Evolutionary conservation across 37 sponge, comb jelly and placozoan species (phyloP).

Genomic region (Cladorhizidae sp.): DNA sequence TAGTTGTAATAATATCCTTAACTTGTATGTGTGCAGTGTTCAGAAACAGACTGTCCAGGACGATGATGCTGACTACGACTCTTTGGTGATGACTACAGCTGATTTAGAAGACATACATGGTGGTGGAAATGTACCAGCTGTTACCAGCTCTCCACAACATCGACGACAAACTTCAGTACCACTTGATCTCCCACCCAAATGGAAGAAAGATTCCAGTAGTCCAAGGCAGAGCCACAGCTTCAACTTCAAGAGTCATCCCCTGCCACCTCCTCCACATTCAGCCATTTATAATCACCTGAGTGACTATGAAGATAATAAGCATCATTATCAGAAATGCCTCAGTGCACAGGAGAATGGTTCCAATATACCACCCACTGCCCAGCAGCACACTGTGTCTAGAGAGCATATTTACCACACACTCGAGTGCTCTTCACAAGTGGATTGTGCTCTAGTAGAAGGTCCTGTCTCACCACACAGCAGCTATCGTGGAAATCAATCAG

Average conservation of each 20-base stretch:
- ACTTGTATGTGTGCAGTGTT: too few relatives aligned
- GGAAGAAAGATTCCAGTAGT: not conserved
- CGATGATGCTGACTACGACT: too few relatives aligned
- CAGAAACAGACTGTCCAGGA: too few relatives aligned
- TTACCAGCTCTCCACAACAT: not conserved
- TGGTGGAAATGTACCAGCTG: not conserved
- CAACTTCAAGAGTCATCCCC: too few relatives aligned
- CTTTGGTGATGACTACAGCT: too few relatives aligned
- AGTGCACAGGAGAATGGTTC: not conserved
- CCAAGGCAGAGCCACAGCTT: too few relatives aligned
- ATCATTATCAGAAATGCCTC: not conserved
- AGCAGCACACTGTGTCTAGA: not conserved
- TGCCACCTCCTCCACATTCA: too few relatives aligned
- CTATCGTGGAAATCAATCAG: not conserved
- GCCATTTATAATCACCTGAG: too few relatives aligned
- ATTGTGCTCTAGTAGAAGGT: not conserved
- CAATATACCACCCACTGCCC: not conserved
- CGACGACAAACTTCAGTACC: not conserved
- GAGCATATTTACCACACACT: constrained; percentile 13
- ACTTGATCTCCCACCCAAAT: constrained; percentile 1
- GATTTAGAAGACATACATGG: too few relatives aligned
- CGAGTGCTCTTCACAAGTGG: constrained; percentile 1
- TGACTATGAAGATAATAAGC: too few relatives aligned
- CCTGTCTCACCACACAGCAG: not conserved
- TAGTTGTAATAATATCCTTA: too few relatives aligned